A percentile compares a stretch with the other conserved stretches of the same genome.
phyloP scores from a whole-genome alignment of 2,888 invertebrate genomes.

The Gymnosoma rotundatum region DNA sequence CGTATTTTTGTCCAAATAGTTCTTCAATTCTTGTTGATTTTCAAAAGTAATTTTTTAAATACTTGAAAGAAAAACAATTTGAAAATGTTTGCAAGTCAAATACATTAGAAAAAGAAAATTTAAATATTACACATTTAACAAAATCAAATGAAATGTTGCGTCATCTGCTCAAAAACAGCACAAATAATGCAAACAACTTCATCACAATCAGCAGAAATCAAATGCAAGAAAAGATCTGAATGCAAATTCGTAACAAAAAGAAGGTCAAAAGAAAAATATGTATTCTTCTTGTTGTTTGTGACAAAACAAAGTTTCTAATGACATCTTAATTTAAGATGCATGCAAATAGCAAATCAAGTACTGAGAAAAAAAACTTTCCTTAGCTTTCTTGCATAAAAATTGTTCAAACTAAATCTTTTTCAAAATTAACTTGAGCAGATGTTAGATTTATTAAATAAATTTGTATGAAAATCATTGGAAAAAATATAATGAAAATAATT shows the following conservation, averaged over 20 bases:
- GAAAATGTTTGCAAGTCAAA: conserved; percentile 65
- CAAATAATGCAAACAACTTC: conserved; percentile 10
- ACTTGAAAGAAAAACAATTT: conserved; percentile 59
- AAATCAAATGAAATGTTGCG: conserved; percentile 52
- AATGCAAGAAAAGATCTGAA: conserved; percentile 3
- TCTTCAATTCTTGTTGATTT: conserved; percentile 49
- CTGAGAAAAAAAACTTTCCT: too few species aligned
- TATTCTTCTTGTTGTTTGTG: conserved; percentile 5
- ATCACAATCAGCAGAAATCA: conserved; percentile 14
- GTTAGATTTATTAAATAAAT: too few species aligned
- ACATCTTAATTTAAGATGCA: conserved; percentile 39
- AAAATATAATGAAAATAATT: too few species aligned
- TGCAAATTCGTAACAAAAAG: conserved; percentile 39
- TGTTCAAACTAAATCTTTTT: too few species aligned
- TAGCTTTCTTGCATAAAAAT: too few species aligned
- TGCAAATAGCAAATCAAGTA: conserved; percentile 41
- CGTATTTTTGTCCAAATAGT: conserved; percentile 7
- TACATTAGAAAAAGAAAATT: conserved; percentile 54
- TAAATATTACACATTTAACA: conserved; percentile 63
- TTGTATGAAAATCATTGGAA: too few species aligned
- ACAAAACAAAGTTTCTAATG: conserved; percentile 33
- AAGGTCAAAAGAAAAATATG: conserved; percentile 37
- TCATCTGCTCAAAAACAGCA: conserved; percentile 1
- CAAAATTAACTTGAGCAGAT: too few species aligned
- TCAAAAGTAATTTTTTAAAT: conserved; percentile 63